Conservation (phyloP, 2,113 vertebrate species). For the Prietella phreatophila region DNA sequence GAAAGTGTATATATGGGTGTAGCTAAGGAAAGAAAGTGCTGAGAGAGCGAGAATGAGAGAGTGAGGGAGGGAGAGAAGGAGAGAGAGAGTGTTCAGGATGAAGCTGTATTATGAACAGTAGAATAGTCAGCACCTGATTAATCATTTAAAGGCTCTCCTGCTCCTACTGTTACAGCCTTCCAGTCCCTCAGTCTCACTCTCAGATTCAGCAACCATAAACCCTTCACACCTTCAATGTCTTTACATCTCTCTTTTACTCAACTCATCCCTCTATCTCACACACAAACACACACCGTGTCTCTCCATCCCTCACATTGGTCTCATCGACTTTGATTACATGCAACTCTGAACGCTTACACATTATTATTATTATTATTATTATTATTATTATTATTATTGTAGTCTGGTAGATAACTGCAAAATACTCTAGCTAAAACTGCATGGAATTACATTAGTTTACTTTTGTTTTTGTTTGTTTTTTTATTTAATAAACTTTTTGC, state of each 20-base stretch:
- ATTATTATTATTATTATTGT: background rate
- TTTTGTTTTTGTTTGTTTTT: background rate
- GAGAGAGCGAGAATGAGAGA: background rate
- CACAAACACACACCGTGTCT: background rate
- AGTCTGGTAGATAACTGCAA: too few species aligned
- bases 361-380: background rate
- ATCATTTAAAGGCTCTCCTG: conserved; percentile 76
- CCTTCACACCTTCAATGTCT: background rate
- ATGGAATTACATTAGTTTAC: background rate
- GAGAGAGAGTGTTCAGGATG: background rate
- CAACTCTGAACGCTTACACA: background rate
- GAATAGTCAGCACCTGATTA: conserved; percentile 69
- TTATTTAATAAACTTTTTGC: background rate
- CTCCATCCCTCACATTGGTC: too few species aligned
- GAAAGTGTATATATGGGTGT: background rate
- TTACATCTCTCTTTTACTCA: background rate
- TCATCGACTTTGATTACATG: background rate
- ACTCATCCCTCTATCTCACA: background rate
- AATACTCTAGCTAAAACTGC: too few species aligned
- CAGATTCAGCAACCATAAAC: background rate
- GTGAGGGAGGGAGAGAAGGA: background rate
- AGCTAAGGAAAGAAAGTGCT: background rate
- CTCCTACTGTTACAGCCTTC: conserved; percentile 66
- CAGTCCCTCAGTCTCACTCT: conserved; percentile 33
- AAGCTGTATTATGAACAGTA: conserved; percentile 51